A percentile compares a stretch with the other conserved stretches of the same genome.
phyloP scores from a whole-genome alignment of 2,888 invertebrate species.

The Zele albiditarsus region DNA sequence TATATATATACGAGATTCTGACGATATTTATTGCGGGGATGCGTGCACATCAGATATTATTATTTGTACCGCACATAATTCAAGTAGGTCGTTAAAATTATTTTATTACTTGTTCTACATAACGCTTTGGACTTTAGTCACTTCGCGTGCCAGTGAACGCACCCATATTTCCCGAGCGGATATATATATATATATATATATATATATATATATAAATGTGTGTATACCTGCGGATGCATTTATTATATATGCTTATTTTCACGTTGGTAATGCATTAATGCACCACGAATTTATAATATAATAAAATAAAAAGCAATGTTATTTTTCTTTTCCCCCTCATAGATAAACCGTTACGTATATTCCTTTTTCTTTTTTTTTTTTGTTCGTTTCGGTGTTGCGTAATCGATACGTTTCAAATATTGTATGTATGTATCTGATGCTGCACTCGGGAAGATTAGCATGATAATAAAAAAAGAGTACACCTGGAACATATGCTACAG shows the following conservation, averaged over 20 bases:
- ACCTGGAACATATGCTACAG: conserved; percentile 17
- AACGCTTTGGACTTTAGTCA: conserved; percentile 39
- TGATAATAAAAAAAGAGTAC: conserved; percentile 20
- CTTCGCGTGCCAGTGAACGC: conserved; percentile 21
- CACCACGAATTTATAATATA: not conserved
- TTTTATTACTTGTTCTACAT: conserved; percentile 68
- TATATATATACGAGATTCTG: conserved; percentile 40
- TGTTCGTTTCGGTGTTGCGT: conserved; percentile 1
- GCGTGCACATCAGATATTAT: conserved; percentile 66
- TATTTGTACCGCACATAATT: conserved; percentile 70
- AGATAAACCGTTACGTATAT: conserved; percentile 25
- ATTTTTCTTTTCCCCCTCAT: conserved; percentile 17
- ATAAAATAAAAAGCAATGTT: conserved; percentile 26
- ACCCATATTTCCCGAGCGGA: conserved; percentile 34
- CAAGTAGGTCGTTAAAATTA: conserved; percentile 70
- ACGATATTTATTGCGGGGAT: conserved; percentile 68
- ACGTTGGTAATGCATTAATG: conserved; percentile 33
- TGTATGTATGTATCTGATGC: not conserved
- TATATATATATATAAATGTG: not conserved
- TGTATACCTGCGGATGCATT: conserved; percentile 12
- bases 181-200: not conserved
- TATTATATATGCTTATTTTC: conserved; percentile 33
- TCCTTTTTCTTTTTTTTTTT: conserved; percentile 1
- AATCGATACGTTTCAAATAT: conserved; percentile 38
- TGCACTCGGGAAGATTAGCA: conserved; percentile 13